Percentiles rank a stretch among this genome's conserved stretches.
Conservation (phyloP, 2,113 vertebrate genomes). For the Sphaerodactylus townsendi region DNA sequence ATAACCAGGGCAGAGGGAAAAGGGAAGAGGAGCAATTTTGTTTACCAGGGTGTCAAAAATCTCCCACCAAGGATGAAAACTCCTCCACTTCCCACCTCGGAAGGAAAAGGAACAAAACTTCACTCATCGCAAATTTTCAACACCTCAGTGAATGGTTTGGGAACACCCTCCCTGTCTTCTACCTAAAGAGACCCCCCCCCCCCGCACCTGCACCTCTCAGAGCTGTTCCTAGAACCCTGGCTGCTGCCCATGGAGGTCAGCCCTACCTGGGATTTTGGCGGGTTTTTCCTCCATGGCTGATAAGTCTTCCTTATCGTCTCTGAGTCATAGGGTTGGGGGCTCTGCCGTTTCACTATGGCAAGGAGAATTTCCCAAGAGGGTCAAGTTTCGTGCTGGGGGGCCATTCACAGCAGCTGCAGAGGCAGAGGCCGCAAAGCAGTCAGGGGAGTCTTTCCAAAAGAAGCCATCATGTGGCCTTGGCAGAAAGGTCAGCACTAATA, state of each 20-base stretch:
- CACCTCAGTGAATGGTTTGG: background rate
- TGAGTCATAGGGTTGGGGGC: background rate
- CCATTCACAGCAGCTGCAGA: background rate
- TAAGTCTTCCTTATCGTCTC: background rate
- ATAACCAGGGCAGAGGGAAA: too few species aligned
- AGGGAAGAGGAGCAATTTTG: too few species aligned
- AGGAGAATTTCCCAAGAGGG: background rate
- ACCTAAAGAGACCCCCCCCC: background rate
- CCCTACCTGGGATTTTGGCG: conserved; percentile 19
- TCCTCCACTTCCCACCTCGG: background rate
- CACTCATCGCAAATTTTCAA: background rate
- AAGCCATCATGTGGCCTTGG: background rate
- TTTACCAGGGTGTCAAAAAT: background rate
- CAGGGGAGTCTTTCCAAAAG: background rate
- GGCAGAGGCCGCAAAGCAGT: conserved; percentile 9
- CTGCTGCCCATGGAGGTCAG: background rate
- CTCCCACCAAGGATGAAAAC: background rate
- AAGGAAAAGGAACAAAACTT: background rate
- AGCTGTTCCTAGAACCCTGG: background rate
- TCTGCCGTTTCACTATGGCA: too few species aligned
- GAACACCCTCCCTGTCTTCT: background rate
- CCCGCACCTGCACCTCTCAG: too few species aligned
- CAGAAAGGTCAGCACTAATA: conserved; percentile 37
- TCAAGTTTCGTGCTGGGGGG: background rate
- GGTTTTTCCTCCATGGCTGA: conserved; percentile 20